Evolutionary conservation across 35 echinoderm and acorn worm species (phyloP).

Genomic region (Lytechinus variegatus): DNA sequence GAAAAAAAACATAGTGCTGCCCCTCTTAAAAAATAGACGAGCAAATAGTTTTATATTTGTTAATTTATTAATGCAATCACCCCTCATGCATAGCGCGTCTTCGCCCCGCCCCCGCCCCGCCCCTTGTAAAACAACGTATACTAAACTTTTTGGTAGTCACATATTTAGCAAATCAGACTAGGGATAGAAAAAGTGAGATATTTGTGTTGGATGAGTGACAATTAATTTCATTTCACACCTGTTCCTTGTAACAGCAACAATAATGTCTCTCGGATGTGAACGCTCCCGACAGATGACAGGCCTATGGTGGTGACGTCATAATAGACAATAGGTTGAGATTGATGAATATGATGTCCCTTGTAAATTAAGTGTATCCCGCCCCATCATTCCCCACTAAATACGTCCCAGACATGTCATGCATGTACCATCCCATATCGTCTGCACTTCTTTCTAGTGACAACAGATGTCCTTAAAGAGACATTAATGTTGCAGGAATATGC

Average conservation of each 20-base stretch:
- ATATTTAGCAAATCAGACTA: too few relatives aligned
- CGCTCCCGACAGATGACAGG: background rate
- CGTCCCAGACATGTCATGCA: background rate
- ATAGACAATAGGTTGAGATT: background rate
- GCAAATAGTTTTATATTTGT: too few relatives aligned
- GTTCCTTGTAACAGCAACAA: background rate
- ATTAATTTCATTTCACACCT: background rate
- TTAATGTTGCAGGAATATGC: too few relatives aligned
- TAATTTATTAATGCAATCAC: too few relatives aligned
- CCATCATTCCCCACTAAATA: background rate
- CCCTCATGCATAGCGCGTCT: too few relatives aligned
- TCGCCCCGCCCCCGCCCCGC: too few relatives aligned
- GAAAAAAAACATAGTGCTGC: too few relatives aligned
- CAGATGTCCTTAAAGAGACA: background rate
- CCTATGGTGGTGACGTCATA: background rate
- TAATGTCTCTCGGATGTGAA: background rate
- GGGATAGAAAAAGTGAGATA: background rate
- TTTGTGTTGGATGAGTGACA: background rate
- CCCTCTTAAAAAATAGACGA: too few relatives aligned
- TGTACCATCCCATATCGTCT: too few relatives aligned
- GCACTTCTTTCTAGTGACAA: background rate
- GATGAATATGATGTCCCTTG: background rate
- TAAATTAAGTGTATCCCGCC: constrained; percentile 2
- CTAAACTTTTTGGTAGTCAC: too few relatives aligned
- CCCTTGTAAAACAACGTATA: too few relatives aligned